Percentiles rank a stretch among this genome's conserved stretches.
phyloP scores from a whole-genome alignment of 2,797 vertebrate species.

The Rhodeus uyekii region DNA sequence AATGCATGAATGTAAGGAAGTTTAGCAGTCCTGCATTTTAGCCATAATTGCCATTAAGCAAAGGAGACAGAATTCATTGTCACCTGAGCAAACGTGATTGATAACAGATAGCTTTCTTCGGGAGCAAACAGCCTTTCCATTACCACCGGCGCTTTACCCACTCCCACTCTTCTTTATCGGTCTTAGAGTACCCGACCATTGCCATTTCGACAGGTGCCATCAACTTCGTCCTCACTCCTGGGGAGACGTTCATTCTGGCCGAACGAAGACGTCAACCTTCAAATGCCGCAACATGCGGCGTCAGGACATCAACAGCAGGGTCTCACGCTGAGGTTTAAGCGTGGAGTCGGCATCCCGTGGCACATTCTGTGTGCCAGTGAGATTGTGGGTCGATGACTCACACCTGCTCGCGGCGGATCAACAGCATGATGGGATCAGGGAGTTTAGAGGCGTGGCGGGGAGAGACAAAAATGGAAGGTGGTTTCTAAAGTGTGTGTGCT shows the following conservation, averaged over 20 bases:
- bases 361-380: conserved; percentile 8
- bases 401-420: conserved; percentile 33
- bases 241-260: conserved; percentile 5
- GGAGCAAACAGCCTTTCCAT: not conserved
- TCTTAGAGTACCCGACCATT: not conserved
- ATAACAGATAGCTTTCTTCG: not conserved
- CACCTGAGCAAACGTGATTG: not conserved
- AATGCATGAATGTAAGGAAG: too few species aligned
- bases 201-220: not conserved
- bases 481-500: conserved; percentile 47
- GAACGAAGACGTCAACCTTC: conserved; percentile 19
- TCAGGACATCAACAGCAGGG: conserved; percentile 21
- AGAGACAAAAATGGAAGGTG: conserved; percentile 33
- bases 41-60: too few species aligned
- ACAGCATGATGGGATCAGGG: conserved; percentile 34
- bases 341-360: conserved; percentile 19
- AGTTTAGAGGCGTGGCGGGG: conserved; percentile 47
- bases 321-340: conserved; percentile 28
- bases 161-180: not conserved
- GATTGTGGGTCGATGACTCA: conserved; percentile 28
- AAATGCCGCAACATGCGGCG: not conserved
- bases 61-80: not conserved
- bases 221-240: not conserved
- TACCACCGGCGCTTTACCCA: not conserved
- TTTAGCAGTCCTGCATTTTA: too few species aligned